Evolutionary conservation across 2,888 invertebrate species (phyloP).

Genomic region (Leptopilina syphax): DNA sequence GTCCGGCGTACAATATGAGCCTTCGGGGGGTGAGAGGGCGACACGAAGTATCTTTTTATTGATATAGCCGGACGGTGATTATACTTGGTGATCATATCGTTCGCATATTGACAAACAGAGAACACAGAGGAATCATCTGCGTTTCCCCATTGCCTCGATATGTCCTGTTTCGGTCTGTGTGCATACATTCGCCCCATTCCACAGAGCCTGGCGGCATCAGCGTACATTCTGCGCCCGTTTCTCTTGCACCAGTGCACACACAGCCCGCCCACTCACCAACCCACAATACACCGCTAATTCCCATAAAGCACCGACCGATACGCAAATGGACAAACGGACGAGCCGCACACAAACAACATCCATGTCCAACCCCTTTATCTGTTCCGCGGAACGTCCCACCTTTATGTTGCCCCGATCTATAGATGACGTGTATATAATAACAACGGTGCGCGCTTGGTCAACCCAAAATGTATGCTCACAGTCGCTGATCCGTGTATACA

Average conservation of each 20-base stretch:
- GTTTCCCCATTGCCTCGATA: conserved; percentile 51
- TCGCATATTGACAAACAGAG: conserved; percentile 73
- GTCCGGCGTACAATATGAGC: conserved; percentile 16
- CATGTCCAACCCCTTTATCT: conserved; percentile 54
- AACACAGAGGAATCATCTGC: conserved; percentile 68
- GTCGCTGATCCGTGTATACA: conserved; percentile 50
- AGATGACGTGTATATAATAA: conserved; percentile 62
- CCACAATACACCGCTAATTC: conserved; percentile 76
- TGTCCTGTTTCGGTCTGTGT: conserved; percentile 34
- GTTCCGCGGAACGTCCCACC: conserved; percentile 41
- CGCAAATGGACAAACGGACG: conserved; percentile 74
- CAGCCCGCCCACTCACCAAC: conserved; percentile 71
- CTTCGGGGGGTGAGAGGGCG: neutral
- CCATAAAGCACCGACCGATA: conserved; percentile 74
- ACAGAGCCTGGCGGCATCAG: conserved; percentile 5
- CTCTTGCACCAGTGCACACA: conserved; percentile 68
- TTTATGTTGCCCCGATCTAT: conserved; percentile 40
- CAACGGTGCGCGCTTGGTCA: conserved; percentile 62
- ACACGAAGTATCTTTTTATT: conserved; percentile 35
- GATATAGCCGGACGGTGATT: conserved; percentile 68
- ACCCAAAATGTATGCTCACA: conserved; percentile 57
- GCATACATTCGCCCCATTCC: conserved; percentile 45
- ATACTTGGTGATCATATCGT: conserved; percentile 74
- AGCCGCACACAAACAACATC: conserved; percentile 48
- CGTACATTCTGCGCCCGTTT: conserved; percentile 55